Evolutionary conservation across 1,140 invertebrate genomes (phyloP).

Genomic region (Pogonomyrmex californicus): DNA sequence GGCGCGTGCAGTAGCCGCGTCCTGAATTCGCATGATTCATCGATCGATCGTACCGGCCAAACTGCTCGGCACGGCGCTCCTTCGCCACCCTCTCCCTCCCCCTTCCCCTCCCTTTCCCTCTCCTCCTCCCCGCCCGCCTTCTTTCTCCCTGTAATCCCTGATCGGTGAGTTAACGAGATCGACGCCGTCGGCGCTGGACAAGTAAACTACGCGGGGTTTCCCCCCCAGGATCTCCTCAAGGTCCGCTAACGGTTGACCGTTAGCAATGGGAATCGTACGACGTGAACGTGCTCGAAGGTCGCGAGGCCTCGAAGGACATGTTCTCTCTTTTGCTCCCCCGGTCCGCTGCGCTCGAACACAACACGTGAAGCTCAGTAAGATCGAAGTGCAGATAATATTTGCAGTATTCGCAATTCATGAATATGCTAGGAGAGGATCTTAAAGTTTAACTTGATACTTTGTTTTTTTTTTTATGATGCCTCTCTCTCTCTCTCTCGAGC

Average conservation of each 20-base stretch:
- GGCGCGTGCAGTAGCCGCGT: conserved; percentile 42
- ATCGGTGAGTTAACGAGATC: conserved; percentile 75
- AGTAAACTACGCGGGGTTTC: conserved; percentile 84
- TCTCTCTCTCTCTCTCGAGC: not conserved
- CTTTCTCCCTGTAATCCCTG: conserved; percentile 68
- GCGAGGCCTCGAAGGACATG: conserved; percentile 48
- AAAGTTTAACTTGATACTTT: conserved; percentile 9
- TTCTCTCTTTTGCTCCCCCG: not conserved
- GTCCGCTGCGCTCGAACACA: not conserved
- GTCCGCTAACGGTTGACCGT: conserved; percentile 85
- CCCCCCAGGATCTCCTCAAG: conserved; percentile 76
- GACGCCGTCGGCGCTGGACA: conserved; percentile 82
- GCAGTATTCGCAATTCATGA: not conserved
- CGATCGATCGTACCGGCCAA: conserved; percentile 64
- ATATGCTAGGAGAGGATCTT: not conserved
- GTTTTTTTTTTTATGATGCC: conserved; percentile 13
- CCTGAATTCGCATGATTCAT: conserved; percentile 71
- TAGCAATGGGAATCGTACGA: conserved; percentile 70
- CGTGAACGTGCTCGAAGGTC: conserved; percentile 62
- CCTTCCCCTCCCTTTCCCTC: too few relatives aligned
- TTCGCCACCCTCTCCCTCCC: not conserved
- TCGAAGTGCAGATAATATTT: conserved; percentile 1
- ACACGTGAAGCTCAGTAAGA: not conserved
- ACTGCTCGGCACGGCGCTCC: conserved; percentile 53
- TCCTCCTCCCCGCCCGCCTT: not conserved